phyloP scores from a whole-genome alignment of 1,140 invertebrate species.

The Saccostrea echinata region DNA sequence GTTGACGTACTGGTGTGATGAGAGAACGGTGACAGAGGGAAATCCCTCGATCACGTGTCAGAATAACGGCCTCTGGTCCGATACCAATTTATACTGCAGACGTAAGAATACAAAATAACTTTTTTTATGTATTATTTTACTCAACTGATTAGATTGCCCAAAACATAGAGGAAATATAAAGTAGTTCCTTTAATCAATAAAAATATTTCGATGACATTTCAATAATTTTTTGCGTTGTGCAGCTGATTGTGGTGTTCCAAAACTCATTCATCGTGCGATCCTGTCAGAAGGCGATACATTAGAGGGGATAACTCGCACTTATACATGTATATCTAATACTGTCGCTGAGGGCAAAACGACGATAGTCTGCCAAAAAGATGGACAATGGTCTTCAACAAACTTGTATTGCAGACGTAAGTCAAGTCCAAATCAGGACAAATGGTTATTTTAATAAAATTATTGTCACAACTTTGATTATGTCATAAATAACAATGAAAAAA shows the following conservation, averaged over 20 bases:
- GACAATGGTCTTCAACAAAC: neutral
- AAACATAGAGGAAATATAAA: too few species aligned
- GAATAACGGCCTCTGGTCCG: constrained; percentile 29
- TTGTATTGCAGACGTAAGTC: constrained; percentile 33
- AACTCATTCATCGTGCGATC: neutral
- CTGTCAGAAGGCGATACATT: neutral
- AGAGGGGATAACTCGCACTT: neutral
- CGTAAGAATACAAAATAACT: constrained; percentile 18
- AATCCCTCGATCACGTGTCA: neutral
- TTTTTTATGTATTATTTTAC: too few species aligned
- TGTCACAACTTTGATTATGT: neutral
- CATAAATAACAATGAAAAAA: neutral
- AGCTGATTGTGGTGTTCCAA: constrained; percentile 10
- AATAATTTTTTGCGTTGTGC: neutral
- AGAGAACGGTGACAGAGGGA: constrained; percentile 18
- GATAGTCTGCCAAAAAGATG: neutral
- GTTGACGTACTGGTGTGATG: constrained; percentile 19
- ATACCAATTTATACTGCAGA: constrained; percentile 27
- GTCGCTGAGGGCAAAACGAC: neutral
- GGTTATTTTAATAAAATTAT: neutral
- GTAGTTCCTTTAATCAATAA: neutral
- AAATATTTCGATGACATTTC: neutral
- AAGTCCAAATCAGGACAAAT: neutral
- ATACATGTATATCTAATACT: neutral
- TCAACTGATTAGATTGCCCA: too few species aligned